These are phyloP conservation scores for Leucania comma DNA, from an alignment of 2,888 invertebrate species.

Conservation along the genomic window DNA sequence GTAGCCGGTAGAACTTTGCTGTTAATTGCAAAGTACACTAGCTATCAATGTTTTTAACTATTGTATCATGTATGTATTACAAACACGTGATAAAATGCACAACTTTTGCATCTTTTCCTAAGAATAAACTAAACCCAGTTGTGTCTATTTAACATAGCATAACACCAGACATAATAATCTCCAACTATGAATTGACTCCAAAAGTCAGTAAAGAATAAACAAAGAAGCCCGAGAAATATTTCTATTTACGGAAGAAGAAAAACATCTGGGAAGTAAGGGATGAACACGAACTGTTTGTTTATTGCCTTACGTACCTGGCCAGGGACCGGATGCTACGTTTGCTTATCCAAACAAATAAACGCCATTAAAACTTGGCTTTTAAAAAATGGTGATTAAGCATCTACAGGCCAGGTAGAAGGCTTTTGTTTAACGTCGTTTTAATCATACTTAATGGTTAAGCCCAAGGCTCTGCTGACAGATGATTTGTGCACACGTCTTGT, in stretches of 20 bases:
- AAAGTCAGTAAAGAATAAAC: slow-evolving; percentile 40
- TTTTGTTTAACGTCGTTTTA: slow-evolving; percentile 15
- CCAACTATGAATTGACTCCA: slow-evolving; percentile 12
- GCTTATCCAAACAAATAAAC: slow-evolving; percentile 51
- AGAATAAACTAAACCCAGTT: neutral
- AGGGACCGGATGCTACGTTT: slow-evolving; percentile 75
- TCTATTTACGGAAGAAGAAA: slow-evolving; percentile 56
- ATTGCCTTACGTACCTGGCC: slow-evolving; percentile 76
- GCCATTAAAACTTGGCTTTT: slow-evolving; percentile 8
- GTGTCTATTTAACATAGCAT: neutral
- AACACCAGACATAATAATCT: neutral
- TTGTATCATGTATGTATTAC: too few species aligned
- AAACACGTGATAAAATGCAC: neutral
- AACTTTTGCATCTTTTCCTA: neutral
- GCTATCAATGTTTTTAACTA: too few species aligned
- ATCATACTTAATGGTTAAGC: slow-evolving; percentile 32
- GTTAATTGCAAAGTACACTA: neutral
- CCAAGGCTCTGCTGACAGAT: neutral
- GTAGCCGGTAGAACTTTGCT: neutral
- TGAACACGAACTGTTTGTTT: slow-evolving; percentile 64
- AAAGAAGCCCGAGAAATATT: slow-evolving; percentile 22
- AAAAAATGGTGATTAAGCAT: slow-evolving; percentile 14
- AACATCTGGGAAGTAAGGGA: slow-evolving; percentile 47
- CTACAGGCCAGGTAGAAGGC: slow-evolving; percentile 1
- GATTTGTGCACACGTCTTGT: slow-evolving; percentile 13